Evolutionary conservation across 1,140 invertebrate species (phyloP), one percentile per base, ranked within the genome.

Genomic region (Pogonus chalceus): DNA sequence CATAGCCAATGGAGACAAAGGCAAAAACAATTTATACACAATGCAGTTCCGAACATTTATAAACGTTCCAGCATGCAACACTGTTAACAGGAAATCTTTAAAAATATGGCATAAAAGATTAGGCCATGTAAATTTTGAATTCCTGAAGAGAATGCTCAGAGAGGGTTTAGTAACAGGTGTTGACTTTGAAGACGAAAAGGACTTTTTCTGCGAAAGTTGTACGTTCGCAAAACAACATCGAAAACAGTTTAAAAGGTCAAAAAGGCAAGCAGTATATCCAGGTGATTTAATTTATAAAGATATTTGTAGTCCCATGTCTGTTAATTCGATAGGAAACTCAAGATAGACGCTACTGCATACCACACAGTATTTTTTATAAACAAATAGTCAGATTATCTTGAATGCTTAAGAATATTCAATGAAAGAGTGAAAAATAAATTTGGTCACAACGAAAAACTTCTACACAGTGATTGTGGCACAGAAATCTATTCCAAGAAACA

Each of bases 341-440:
- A 62, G 55, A 26, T 73, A 72, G 65, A 37, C 70, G 72, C 58
- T 65, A 72, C 59, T 72, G 49, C 56, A 67, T 65, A n/a, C 59
- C 65, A 59, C 70, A 66, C 56, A 52, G 48, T 12, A 49, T 61
- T 14, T 58, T 68, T 9, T 70, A 64, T 54, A n/a, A 60, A 63
- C 51, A 53, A 54, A 26, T 69, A 71, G 56, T 49, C 20, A 59
- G 59, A 68, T 58, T 61, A 62, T 16, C 52, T 54, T n/a, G 35
- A 58, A 22, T 48, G 47, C 35, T 63, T 70, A 23, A 60, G 59
- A 55, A 50, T 66, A 23, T 69, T 67, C 60, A 53, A 58, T 20
- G 39, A 51, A 49, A 35, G 55, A 54, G 63, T 65, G 20, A 50
- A 65, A 54, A 39, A 51, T 26, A 58, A 70, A 58, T 63, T 58